Evolutionary conservation across 2,113 vertebrate genomes (phyloP), one percentile per base, ranked within the genome.

Genomic region (Meriones unguiculatus): DNA sequence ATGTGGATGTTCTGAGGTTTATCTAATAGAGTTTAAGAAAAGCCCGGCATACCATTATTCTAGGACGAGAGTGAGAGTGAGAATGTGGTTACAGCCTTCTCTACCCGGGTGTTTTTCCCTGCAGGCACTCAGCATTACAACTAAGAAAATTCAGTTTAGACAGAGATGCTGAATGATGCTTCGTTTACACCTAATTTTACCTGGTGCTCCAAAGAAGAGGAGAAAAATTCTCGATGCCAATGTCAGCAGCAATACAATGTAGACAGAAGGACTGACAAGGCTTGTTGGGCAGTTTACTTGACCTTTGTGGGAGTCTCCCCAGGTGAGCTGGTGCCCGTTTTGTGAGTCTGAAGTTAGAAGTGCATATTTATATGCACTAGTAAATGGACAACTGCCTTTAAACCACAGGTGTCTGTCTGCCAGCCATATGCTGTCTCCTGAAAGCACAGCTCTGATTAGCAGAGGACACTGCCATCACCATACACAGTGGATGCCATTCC

Each of bases 221-320:
- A 69, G 52, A 50, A 24, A 77, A 95, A 90, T 41, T 30, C 24
- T 32, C 46, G 59, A 13, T 28, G 41, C 50, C 5, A 95, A 59
- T 13, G 76, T n/a, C 24, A 77, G 93, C 84, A 91, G 8, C 52
- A 81, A 70, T 6, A 25, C 13, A 69, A 14, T n/a, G 70, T 38
- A 35, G 57, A 67, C 46, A 81, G 24, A 75, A 52, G 32, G 20
- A 76, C 52, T 30, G 28, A 84, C 17, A 14, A 57, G 46, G n/a
- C 69, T 35, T 59, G 46, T 11, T 57, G 38, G 46, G 46, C 46
- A 46, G 46, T 46, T 94, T 92, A 87, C 28, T 67, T 99, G 24
- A 57, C 73, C 52, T 76, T 94, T 28, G 80, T 28, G 80, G 77
- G 11, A 35, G 38, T 6, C 41, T 67, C 82, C 28, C 86, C 20